Conservation (phyloP, 2,113 vertebrate species). For the Apteryx mantelli region DNA sequence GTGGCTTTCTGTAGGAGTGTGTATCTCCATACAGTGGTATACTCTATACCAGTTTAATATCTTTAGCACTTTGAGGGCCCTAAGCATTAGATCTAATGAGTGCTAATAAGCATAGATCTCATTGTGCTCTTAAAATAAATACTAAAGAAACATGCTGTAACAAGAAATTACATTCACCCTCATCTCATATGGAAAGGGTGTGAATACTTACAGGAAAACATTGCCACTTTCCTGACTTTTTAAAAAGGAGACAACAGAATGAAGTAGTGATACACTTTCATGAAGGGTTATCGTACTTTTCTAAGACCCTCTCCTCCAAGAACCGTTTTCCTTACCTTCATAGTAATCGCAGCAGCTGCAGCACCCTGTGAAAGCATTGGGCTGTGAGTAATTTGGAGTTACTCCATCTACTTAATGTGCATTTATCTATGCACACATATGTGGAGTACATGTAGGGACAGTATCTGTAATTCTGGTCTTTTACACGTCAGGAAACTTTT, state of each 20-base stretch:
- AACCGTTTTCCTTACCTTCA: not conserved
- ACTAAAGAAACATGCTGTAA: not conserved
- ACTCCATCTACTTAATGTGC: not conserved
- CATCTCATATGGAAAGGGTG: not conserved
- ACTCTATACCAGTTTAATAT: not conserved
- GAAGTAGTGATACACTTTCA: not conserved
- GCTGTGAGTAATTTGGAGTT: not conserved
- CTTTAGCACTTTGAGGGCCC: not conserved
- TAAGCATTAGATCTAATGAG: not conserved
- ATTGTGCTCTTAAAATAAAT: not conserved
- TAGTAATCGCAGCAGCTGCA: not conserved
- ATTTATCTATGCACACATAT: not conserved
- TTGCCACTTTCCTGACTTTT: rapidly evolving
- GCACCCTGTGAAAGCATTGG: not conserved
- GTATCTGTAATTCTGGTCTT: not conserved
- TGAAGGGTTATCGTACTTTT: rapidly evolving
- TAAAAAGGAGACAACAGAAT: not conserved
- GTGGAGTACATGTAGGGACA: not conserved
- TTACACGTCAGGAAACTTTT: not conserved
- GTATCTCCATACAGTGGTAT: not conserved
- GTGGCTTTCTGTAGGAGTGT: not conserved
- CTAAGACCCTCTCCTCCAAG: not conserved
- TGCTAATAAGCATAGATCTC: not conserved
- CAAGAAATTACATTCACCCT: not conserved
- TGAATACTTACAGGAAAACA: not conserved